Evolutionary conservation across 2,113 vertebrate genomes (phyloP).

Genomic region (Microcebus tavaratra): DNA sequence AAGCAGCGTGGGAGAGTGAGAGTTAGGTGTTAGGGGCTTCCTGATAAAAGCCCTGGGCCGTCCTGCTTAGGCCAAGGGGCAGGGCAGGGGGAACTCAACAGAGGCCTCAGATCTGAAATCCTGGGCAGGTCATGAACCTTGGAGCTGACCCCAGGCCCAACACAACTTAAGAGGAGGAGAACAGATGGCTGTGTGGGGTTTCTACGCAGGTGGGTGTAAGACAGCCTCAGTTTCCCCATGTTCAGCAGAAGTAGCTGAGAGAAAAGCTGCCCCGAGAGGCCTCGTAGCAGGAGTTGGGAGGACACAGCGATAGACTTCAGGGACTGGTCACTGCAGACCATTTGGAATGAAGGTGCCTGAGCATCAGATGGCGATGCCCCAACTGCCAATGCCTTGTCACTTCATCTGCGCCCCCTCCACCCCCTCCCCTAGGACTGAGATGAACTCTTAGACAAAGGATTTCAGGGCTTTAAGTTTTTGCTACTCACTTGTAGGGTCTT

Average conservation of each 20-base stretch:
- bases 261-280: not conserved
- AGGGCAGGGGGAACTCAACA: not conserved
- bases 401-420: not conserved
- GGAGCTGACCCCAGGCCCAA: not conserved
- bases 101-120: not conserved
- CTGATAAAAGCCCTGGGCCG: not conserved
- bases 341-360: not conserved
- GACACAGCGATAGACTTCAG: not conserved
- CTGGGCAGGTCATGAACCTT: not conserved
- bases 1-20: not conserved
- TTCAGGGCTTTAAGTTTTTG: not conserved
- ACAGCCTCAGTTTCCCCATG: not conserved
- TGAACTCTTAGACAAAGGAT: not conserved
- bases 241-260: not conserved
- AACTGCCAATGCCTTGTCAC: not conserved
- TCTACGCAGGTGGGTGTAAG: not conserved
- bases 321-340: not conserved
- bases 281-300: not conserved
- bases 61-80: not conserved
- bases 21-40: not conserved
- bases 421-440: not conserved
- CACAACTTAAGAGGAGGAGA: not conserved
- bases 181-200: not conserved
- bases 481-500: not conserved
- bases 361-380: not conserved